A percentile compares a stretch with the other conserved stretches of the same genome.
phyloP scores from a whole-genome alignment of 1,140 invertebrate genomes.

The Bombyx mori region ASM3026992v2 NC_085116.1:8647001-8647500 shows the following conservation, averaged over 20 bases:
- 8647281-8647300: slow-evolving; percentile 84
- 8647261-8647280: slow-evolving; percentile 84
- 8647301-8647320: slow-evolving; percentile 83
- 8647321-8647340: slow-evolving; percentile 43
- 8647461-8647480: slow-evolving; percentile 80
- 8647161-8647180: slow-evolving; percentile 81
- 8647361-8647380: slow-evolving; percentile 4
- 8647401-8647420: slow-evolving; percentile 66
- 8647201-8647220: slow-evolving; percentile 83
- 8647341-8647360: neutral
- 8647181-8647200: slow-evolving; percentile 83
- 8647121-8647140: slow-evolving; percentile 64
- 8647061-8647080: slow-evolving; percentile 84
- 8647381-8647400: slow-evolving; percentile 13
- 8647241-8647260: slow-evolving; percentile 83
- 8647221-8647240: slow-evolving; percentile 87
- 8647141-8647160: slow-evolving; percentile 78
- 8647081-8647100: slow-evolving; percentile 82
- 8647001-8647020: slow-evolving; percentile 80
- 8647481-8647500: slow-evolving; percentile 85
- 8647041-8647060: slow-evolving; percentile 83
- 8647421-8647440: slow-evolving; percentile 78
- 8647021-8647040: slow-evolving; percentile 82
- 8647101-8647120: slow-evolving; percentile 72
- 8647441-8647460: slow-evolving; percentile 84